phyloP scores from a whole-genome alignment of 2,113 vertebrate species.

The Chaetops frenatus region DNA sequence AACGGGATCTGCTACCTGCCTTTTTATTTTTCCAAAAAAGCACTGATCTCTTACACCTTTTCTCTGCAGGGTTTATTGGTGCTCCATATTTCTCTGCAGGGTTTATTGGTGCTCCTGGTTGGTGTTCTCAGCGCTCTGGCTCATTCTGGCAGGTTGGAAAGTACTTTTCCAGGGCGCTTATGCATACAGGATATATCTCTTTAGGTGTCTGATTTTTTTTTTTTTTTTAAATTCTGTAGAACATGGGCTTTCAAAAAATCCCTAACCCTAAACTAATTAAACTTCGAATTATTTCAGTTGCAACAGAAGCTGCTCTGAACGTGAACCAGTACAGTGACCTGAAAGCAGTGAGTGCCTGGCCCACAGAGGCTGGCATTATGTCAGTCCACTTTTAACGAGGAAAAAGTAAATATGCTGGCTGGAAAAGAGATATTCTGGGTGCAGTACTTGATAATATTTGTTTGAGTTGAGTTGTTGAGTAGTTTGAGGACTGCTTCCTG shows the following conservation, averaged over 20 bases:
- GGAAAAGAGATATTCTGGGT: not conserved
- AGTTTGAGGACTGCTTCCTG: not conserved
- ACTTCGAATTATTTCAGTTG: not conserved
- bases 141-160: not conserved
- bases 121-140: not conserved
- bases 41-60: fast-evolving
- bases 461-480: too few relatives aligned
- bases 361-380: not conserved
- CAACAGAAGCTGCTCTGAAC: not conserved
- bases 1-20: not conserved
- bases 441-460: not conserved
- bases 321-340: not conserved
- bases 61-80: fast-evolving
- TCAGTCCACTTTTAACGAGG: fast-evolving
- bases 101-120: not conserved
- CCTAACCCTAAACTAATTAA: not conserved
- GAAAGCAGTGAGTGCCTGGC: not conserved
- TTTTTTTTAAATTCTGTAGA: not conserved
- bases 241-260: not conserved
- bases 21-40: not conserved
- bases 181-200: not conserved
- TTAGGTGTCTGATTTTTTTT: not conserved
- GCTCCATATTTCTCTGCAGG: fast-evolving
- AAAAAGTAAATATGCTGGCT: not conserved
- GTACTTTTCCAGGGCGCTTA: not conserved